Percentiles rank a stretch among this genome's conserved stretches.
Evolutionary conservation across 2,113 vertebrate species (phyloP).

Genomic region (Crotalus helleri): DNA sequence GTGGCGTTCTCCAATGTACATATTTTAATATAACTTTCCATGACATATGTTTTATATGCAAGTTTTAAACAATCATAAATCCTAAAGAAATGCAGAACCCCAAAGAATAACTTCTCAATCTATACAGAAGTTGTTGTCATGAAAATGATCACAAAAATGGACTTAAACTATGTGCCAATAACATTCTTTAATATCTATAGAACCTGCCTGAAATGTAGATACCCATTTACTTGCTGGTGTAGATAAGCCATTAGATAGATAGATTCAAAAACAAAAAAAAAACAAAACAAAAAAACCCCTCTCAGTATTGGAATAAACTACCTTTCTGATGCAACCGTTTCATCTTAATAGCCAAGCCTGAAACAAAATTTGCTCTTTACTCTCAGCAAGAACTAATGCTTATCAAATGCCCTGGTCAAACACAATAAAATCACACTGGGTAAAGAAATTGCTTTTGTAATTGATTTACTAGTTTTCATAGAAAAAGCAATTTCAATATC

Average conservation of each 20-base stretch:
- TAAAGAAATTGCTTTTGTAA: conserved; percentile 70
- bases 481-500: conserved; percentile 61
- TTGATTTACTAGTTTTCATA: conserved; percentile 69
- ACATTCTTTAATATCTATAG: neutral
- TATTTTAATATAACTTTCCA: neutral
- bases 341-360: conserved; percentile 47
- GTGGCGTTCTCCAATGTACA: neutral
- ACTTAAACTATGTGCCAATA: neutral
- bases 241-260: neutral
- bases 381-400: conserved; percentile 67
- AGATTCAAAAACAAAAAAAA: neutral
- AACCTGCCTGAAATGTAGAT: neutral
- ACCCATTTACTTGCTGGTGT: neutral
- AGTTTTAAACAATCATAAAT: neutral
- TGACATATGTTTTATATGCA: neutral
- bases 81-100: neutral
- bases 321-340: conserved; percentile 20
- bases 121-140: neutral
- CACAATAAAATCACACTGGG: conserved; percentile 67
- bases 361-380: conserved; percentile 63
- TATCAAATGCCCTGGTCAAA: conserved; percentile 69
- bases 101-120: neutral
- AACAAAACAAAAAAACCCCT: neutral
- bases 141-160: neutral
- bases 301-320: neutral